A percentile compares a stretch with the other conserved stretches of the same genome.
Conservation (phyloP, 2,797 vertebrate species). For the Heliangelus exortis region DNA sequence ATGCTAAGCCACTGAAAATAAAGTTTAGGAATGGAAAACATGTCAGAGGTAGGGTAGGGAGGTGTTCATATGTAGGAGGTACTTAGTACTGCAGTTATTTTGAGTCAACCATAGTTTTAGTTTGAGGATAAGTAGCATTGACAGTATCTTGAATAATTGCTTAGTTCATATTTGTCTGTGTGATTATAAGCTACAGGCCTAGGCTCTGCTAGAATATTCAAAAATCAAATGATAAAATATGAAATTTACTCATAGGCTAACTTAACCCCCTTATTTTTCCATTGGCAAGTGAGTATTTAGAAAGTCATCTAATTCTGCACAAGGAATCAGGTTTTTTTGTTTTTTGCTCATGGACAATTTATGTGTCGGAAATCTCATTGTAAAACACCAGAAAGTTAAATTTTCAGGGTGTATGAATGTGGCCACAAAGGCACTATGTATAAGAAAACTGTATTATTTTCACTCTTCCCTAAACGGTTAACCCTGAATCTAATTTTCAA, state of each 20-base stretch:
- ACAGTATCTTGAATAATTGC: background rate
- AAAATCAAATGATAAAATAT: background rate
- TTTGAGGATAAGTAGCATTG: background rate
- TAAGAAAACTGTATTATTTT: background rate
- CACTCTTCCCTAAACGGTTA: background rate
- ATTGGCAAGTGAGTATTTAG: background rate
- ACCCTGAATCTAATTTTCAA: background rate
- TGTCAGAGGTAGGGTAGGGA: background rate
- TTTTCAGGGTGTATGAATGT: background rate
- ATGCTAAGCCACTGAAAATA: background rate
- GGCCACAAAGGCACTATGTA: background rate
- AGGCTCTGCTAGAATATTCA: background rate
- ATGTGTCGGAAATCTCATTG: background rate
- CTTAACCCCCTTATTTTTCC: background rate
- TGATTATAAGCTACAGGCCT: background rate
- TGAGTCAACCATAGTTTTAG: background rate
- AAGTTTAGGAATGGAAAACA: background rate
- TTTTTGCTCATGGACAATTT: background rate
- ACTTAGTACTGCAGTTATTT: background rate
- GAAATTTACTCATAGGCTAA: background rate
- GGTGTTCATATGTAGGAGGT: background rate
- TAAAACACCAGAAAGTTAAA: background rate
- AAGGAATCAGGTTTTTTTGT: background rate
- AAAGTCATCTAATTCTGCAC: background rate
- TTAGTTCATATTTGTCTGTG: background rate